A percentile compares a stretch with the other conserved stretches of the same genome.
Conservation (phyloP, 2,888 invertebrate genomes). For the Diaphora mendica region DNA sequence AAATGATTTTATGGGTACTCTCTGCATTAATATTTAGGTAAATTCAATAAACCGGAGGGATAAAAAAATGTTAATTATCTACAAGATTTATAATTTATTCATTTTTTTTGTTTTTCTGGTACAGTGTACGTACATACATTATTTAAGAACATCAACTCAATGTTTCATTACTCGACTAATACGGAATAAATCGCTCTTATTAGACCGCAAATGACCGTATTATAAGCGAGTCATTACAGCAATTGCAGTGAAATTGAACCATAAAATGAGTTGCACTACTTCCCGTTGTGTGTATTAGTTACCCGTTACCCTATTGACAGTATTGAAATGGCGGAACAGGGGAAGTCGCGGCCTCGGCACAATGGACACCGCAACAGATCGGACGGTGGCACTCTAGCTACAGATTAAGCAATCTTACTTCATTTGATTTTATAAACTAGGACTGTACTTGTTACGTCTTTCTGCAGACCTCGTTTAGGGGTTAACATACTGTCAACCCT, state of each 20-base stretch:
- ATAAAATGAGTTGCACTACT: slow-evolving; percentile 43
- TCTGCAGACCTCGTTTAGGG: neutral
- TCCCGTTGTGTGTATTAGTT: slow-evolving; percentile 31
- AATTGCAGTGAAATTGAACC: slow-evolving; percentile 33
- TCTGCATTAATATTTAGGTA: too few species aligned
- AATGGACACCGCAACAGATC: slow-evolving; percentile 50
- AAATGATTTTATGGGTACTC: too few species aligned
- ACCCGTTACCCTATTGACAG: slow-evolving; percentile 35
- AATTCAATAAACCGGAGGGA: too few species aligned
- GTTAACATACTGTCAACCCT: too few species aligned
- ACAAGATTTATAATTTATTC: too few species aligned
- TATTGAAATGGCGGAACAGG: slow-evolving; percentile 25
- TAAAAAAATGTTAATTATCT: too few species aligned
- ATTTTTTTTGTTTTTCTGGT: too few species aligned
- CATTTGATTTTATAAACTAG: neutral
- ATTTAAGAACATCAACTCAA: neutral
- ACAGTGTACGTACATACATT: too few species aligned
- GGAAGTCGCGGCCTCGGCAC: slow-evolving; percentile 49
- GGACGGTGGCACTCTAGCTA: slow-evolving; percentile 24
- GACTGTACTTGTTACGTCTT: neutral
- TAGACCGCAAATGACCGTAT: slow-evolving; percentile 17
- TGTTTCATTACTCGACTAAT: neutral
- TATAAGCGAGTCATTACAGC: slow-evolving; percentile 25
- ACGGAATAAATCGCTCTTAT: neutral
- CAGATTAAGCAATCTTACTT: slow-evolving; percentile 7